Base-by-base conservation (phyloP, 2,797 vertebrate genomes). In the Malacoctenus gilli region DNA sequence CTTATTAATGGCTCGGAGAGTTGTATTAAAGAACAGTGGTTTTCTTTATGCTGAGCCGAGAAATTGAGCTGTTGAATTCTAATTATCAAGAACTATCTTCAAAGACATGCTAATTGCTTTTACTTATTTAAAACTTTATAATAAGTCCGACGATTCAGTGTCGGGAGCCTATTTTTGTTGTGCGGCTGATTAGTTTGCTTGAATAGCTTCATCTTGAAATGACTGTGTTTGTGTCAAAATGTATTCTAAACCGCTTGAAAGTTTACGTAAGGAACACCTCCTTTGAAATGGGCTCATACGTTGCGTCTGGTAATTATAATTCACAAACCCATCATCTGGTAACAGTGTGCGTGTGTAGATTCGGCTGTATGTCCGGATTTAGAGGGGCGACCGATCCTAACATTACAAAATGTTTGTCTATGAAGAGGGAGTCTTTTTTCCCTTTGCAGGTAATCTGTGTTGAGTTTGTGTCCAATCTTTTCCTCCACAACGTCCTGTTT, bases 41-140 rank as follows among this genome's bases (percentile, higher is more conserved):
- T 76, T 70, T 57, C 49, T 63, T 75, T 71, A 55, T 84, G 72
- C 72, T 80, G 67, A 83, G 58, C 53, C 43, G 22, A 18, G 55
- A 62, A 68, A 79, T 72, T 58, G 68, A 63, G 57, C 46, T 16
- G 31, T 50, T 75, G 47, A 71, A 62, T 23, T 68, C 28, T 47
- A 35, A 61, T 60, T 56, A 41, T 57, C 48, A 65, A 76, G 51
- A 77, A 39, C 19, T 53, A 53, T 74, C 72, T 77, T 84, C 78
- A 84, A 86, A 84, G 64, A 79, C 73, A 86, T 81, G 75, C 50
- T 66, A 83, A 87, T 85, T 72, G 18, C 32, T 70, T 84, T 84
- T 81, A 81, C 77, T 81, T 75, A 75, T 79, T 86, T 42, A 80
- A 79, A 83, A 77, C 62, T 49, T 73, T 65, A 49, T 75, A 78